These are phyloP conservation scores for Ptyas mucosa DNA, from an alignment of 2,113 vertebrate genomes.

Conservation along the genomic window DNA sequence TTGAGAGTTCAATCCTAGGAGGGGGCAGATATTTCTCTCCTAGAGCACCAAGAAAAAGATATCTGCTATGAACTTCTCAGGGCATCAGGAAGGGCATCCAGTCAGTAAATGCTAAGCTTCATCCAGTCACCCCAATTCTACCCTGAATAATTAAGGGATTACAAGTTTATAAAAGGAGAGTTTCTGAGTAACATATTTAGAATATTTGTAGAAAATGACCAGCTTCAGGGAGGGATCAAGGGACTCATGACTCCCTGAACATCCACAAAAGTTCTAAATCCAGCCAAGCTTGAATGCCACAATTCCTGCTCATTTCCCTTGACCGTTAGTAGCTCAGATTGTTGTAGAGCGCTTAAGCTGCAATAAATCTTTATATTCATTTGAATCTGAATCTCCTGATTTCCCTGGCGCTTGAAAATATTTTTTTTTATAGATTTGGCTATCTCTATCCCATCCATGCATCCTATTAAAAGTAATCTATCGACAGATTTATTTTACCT, in stretches of 20 bases:
- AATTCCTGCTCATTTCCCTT: neutral
- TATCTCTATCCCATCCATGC: neutral
- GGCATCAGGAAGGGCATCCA: neutral
- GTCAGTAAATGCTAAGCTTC: neutral
- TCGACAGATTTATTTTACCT: neutral
- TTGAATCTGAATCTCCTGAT: neutral
- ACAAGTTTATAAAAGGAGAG: neutral
- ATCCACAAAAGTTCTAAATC: neutral
- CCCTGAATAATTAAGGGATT: neutral
- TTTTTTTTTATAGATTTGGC: neutral
- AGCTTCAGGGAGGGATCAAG: too few species aligned
- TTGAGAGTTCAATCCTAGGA: neutral
- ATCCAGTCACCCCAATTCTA: neutral
- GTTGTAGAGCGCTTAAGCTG: neutral
- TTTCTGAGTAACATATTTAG: neutral
- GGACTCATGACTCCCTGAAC: too few species aligned
- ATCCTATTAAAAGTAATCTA: neutral
- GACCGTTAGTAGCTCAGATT: neutral
- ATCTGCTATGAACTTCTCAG: neutral
- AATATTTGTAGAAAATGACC: neutral
- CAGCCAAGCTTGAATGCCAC: neutral
- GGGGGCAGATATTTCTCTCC: neutral
- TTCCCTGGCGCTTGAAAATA: neutral
- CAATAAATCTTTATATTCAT: neutral
- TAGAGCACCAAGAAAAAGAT: neutral